Evolutionary conservation across 2,888 invertebrate genomes (phyloP), one percentile per base, ranked within the genome.

Genomic region (Brachyopa scutellaris): DNA sequence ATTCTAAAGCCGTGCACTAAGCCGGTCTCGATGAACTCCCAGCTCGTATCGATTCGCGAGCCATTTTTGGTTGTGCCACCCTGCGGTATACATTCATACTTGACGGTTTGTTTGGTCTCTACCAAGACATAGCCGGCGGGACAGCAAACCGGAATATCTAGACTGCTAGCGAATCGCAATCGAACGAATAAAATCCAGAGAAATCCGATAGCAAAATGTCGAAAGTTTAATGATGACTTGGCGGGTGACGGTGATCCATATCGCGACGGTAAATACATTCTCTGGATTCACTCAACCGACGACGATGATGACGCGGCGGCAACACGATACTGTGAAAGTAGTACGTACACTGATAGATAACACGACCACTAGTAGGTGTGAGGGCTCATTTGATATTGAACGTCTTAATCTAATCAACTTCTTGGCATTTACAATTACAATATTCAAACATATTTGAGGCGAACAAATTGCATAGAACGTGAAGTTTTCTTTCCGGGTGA

Each of bases 321-420:
- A 21, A 36, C 21, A 33, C 45, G 36, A 57, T 26, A 38, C 55
- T 17, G 11, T 36, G 11, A 26, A 26, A 3, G 26, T 5, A 5
- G 26, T 5, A 3, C 3, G 4, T 26, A 26, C 26, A 26, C 26
- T 26, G 26, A 26, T 3, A 36, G 62, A 62, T 57, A 57, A 36
- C 55, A 15, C 67, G 53, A 40, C 5, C 2, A 7, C 42, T 17
- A 2, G 8, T 17, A 3, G 6, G 31, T 15, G 23, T 26, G 38
- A 23, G 8, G 15, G 26, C 49, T 11, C 64, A 47, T 59, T 74
- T 23, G 66, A 36, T 19, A 9, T 53, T 61, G 47, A 70, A 49
- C 36, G 49, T 53, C 62, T 45, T 53, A 76, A 82, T 77, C 82
- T 82, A 53, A 77, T 82, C 76, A 77, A 77, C 77, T 82, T 72